Conservation (phyloP, 2,888 invertebrate genomes). For the Drosophila cracens region DNA sequence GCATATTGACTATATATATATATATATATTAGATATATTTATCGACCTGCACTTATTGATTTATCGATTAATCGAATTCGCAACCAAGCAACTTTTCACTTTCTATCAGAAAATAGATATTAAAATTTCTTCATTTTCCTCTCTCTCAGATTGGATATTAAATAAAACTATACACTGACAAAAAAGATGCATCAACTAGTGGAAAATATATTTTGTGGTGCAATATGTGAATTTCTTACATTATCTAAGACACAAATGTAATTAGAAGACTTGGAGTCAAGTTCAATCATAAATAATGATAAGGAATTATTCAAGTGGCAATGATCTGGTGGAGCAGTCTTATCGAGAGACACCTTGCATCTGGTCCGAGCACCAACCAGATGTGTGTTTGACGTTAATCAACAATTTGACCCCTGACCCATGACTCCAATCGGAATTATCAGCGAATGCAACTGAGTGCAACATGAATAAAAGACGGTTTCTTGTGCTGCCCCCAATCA, state of each 20-base stretch:
- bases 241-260: neutral
- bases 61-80: neutral
- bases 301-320: conserved; percentile 21
- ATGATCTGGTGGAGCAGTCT: conserved; percentile 24
- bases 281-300: conserved; percentile 19
- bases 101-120: neutral
- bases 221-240: conserved; percentile 14
- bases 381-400: conserved; percentile 20
- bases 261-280: neutral
- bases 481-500: neutral
- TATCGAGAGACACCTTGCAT: conserved; percentile 28
- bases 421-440: conserved; percentile 1
- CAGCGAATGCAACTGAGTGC: neutral
- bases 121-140: neutral
- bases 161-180: neutral
- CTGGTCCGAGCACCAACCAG: conserved; percentile 17
- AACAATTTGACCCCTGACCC: conserved; percentile 26
- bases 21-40: neutral
- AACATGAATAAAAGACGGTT: conserved; percentile 24
- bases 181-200: neutral
- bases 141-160: neutral
- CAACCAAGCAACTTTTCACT: neutral
- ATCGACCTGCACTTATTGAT: neutral
- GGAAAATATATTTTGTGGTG: conserved; percentile 4
- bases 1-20: neutral